These are phyloP conservation scores for Scaptomyza flava DNA, from an alignment of 2,888 invertebrate genomes.

Conservation along the genomic window DNA sequence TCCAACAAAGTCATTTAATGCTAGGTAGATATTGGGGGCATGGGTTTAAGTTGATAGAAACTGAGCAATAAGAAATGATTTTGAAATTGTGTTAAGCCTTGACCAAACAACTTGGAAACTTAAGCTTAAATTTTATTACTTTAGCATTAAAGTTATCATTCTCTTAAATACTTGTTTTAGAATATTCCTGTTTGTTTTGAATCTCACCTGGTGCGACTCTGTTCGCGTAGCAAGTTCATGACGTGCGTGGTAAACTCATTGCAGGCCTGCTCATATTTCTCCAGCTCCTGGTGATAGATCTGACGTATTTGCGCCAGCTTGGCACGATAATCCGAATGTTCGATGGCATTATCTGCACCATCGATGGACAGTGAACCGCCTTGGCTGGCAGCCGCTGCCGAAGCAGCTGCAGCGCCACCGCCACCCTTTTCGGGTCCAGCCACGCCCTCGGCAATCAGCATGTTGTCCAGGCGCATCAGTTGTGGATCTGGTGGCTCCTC, in stretches of 20 bases:
- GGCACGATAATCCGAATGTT: conserved; percentile 99
- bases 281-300: conserved; percentile 99
- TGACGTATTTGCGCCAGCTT: conserved; percentile 99
- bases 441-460: conserved; percentile 99
- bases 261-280: conserved; percentile 99
- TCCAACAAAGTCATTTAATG: too few species aligned
- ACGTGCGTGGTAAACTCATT: conserved; percentile 99
- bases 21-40: too few species aligned
- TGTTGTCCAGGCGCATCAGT: conserved; percentile 99
- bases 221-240: conserved; percentile 97
- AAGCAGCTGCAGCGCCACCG: conserved; percentile 93
- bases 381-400: conserved; percentile 93
- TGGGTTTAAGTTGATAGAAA: too few species aligned
- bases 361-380: conserved; percentile 85
- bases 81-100: too few species aligned
- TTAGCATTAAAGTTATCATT: too few species aligned
- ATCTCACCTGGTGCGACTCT: conserved; percentile 92
- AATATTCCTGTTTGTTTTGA: too few species aligned
- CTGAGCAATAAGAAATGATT: too few species aligned
- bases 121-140: too few species aligned
- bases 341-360: conserved; percentile 95
- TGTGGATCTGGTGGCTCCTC: conserved; percentile 99
- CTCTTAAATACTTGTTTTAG: too few species aligned
- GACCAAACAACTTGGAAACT: too few species aligned
- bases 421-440: conserved; percentile 98